Evolutionary conservation across 35 echinoderm and acorn worm genomes (phyloP).

Genomic region (Lytechinus pictus): DNA sequence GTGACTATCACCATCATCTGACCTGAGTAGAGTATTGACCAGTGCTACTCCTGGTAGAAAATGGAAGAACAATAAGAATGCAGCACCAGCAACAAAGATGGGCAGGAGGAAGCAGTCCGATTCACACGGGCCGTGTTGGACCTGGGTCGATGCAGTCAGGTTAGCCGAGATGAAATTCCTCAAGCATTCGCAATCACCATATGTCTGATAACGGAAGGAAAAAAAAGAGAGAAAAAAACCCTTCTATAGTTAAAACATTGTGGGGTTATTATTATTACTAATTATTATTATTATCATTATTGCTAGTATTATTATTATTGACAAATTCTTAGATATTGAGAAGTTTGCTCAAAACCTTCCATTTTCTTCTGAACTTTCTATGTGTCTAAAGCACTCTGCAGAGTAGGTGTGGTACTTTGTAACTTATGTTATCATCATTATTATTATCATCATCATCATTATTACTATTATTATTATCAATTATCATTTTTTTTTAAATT

Average conservation of each 20-base stretch:
- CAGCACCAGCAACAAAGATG: constrained; percentile 37
- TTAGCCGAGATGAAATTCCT: constrained; percentile 2
- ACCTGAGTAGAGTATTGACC: constrained; percentile 34
- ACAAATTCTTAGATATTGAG: too few species aligned
- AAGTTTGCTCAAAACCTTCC: too few species aligned
- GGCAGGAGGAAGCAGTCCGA: constrained; percentile 37
- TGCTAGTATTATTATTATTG: too few species aligned
- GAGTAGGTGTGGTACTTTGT: too few species aligned
- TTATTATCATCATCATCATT: too few species aligned
- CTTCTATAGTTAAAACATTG: not conserved
- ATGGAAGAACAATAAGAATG: constrained; percentile 36
- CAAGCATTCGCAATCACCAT: constrained; percentile 38
- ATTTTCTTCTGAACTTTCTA: too few species aligned
- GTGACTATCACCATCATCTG: not conserved
- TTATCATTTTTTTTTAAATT: too few species aligned
- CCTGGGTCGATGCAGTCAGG: not conserved
- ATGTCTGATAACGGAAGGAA: constrained; percentile 5
- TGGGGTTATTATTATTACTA: too few species aligned
- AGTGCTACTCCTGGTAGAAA: constrained; percentile 30
- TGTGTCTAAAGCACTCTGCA: too few species aligned
- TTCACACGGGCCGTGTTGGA: constrained; percentile 16
- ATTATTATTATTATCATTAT: too few species aligned
- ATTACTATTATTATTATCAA: too few species aligned
- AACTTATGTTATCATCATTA: too few species aligned
- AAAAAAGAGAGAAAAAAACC: not conserved